Evolutionary conservation across 2,113 vertebrate genomes (phyloP).

Genomic region (Neolamprologus caudopunctatus): DNA sequence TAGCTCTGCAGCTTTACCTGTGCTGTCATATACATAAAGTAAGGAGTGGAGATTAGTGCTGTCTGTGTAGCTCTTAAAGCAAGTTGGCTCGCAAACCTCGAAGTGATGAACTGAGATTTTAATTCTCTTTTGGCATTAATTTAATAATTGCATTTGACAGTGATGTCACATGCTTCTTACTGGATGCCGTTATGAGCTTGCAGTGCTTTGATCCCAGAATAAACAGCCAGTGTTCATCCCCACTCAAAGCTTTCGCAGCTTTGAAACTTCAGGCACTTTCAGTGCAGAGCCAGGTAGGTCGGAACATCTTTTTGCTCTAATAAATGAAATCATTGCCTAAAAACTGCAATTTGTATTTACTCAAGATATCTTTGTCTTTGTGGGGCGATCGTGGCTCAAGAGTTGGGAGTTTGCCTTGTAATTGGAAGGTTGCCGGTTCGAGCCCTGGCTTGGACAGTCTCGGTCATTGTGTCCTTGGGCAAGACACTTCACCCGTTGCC

Average conservation of each 20-base stretch:
- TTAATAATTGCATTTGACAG: background rate
- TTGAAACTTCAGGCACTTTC: background rate
- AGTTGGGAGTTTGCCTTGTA: background rate
- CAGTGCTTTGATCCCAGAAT: background rate
- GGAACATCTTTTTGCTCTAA: background rate
- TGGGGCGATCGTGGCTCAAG: background rate
- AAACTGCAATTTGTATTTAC: background rate
- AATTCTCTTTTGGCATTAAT: background rate
- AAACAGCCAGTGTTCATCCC: background rate
- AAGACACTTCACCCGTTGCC: background rate
- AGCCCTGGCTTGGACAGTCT: background rate
- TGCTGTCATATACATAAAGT: constrained; percentile 22
- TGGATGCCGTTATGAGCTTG: background rate
- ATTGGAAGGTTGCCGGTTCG: background rate
- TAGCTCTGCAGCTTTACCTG: constrained; percentile 44
- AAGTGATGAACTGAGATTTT: background rate
- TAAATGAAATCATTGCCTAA: background rate
- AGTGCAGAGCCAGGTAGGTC: background rate
- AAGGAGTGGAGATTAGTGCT: background rate
- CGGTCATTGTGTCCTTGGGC: background rate
- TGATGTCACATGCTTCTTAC: background rate
- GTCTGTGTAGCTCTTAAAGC: background rate
- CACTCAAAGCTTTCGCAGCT: background rate
- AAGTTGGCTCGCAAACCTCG: background rate
- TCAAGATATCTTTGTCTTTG: background rate